These are phyloP conservation scores for Pangasius djambal DNA, from an alignment of 2,797 vertebrate genomes.

Conservation along the genomic window DNA sequence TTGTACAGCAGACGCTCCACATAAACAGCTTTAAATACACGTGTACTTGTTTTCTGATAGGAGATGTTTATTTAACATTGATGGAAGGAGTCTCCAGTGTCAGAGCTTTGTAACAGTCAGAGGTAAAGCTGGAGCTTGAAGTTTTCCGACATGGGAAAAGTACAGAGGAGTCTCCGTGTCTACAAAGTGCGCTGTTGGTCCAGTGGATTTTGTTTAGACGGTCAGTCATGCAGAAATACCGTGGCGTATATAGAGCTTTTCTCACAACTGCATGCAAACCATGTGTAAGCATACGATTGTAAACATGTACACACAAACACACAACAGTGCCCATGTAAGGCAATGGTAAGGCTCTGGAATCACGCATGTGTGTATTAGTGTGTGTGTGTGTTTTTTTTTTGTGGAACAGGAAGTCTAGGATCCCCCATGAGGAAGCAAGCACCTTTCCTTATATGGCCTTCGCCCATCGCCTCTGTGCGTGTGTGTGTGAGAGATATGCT, in stretches of 20 bases:
- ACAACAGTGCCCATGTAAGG: conserved; percentile 70
- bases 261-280: background rate
- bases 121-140: background rate
- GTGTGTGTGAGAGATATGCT: background rate
- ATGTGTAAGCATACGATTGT: background rate
- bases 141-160: background rate
- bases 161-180: background rate
- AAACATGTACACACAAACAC: background rate
- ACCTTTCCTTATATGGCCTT: conserved; percentile 43
- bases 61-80: background rate
- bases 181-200: background rate
- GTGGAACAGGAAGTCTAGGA: conserved; percentile 40
- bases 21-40: background rate
- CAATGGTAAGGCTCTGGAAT: conserved; percentile 43
- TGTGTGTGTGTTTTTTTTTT: conserved; percentile 13
- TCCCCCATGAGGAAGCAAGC: conserved; percentile 9
- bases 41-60: background rate
- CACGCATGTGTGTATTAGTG: background rate
- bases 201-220: background rate
- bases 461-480: background rate
- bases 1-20: background rate
- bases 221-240: background rate
- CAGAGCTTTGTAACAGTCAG: background rate
- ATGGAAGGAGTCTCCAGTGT: conserved; percentile 4
- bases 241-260: background rate